Evolutionary conservation across 2,888 invertebrate genomes (phyloP), one percentile per base, ranked within the genome.

Genomic region (Cylindroiulus punctatus): DNA sequence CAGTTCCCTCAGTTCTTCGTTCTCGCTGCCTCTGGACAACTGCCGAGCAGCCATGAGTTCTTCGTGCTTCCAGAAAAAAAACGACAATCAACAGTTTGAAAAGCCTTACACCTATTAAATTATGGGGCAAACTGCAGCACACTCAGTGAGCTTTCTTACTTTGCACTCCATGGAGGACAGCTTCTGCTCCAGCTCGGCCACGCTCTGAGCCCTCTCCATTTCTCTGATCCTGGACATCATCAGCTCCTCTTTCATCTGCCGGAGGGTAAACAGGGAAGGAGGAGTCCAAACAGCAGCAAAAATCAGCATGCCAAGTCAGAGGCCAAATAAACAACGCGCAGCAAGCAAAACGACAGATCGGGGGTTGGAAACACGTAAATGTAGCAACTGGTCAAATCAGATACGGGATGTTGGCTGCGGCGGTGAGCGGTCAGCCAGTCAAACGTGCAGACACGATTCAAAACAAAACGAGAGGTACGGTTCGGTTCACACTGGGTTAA

Each of bases 161-260:
- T 97, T 97, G 88, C 96, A 93, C 92, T 98, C 98, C 89, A 98
- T 93, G 90, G 96, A 95, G 12, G 98, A 97, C 87, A 99, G 96
- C 92, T 97, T 97, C 89, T 97, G 97, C 88, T 96, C 95, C 36
- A 98, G 93, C 91, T 98, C 98, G 3, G 98, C 98, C 87, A 98
- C 95, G 87, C 95, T 94, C 91, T 98, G 98, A 87, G 97, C 95
- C 90, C 97, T 96, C 90, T 99, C 99, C 87, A 98, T 97, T 90
- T 98, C 98, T 88, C 96, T 94, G 88, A 99, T 97, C 89, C 96
- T 94, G 0, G 96, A 95, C 93, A 97, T 96, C 96, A 98, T 97
- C 40, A 95, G 93, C 89, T 98, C 97, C 90, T 98, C 98, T 91
- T 97, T 96, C 89, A 94, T 93, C 93, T 93, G 89, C 81, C 82